These are phyloP conservation scores for Porites australiensis DNA, from an alignment of 64 coral and sea anemone species.

Conservation along the genomic window DNA sequence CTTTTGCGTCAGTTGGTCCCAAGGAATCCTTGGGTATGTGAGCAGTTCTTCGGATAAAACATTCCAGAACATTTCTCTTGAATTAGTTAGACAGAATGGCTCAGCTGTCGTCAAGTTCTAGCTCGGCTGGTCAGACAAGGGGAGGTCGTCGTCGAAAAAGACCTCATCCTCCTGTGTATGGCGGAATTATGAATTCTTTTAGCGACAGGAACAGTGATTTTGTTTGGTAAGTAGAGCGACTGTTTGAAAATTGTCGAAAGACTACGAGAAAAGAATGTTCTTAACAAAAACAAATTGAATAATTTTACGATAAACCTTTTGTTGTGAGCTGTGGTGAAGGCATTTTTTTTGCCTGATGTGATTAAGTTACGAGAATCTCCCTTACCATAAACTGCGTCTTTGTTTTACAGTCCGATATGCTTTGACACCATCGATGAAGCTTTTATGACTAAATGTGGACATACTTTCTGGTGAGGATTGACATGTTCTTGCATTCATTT, in stretches of 20 bases:
- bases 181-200: conserved; percentile 95
- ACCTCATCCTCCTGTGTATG: conserved; percentile 99
- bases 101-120: conserved; percentile 34
- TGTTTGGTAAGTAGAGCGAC: conserved; percentile 83
- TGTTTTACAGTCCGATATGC: conserved; percentile 95
- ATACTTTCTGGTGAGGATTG: conserved; percentile 95
- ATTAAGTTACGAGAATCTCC: background rate
- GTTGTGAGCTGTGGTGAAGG: background rate
- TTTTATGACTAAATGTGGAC: conserved; percentile 99
- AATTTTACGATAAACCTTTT: background rate
- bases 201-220: conserved; percentile 99
- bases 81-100: background rate
- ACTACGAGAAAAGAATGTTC: background rate
- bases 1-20: too few relatives aligned
- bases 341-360: conserved; percentile 40
- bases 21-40: background rate
- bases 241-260: background rate
- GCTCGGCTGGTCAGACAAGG: conserved; percentile 62
- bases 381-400: background rate
- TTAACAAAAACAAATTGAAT: too few relatives aligned
- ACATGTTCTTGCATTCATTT: too few relatives aligned
- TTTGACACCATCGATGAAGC: conserved; percentile 99
- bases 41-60: background rate
- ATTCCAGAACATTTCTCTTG: background rate
- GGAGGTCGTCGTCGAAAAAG: conserved; percentile 85